Evolutionary conservation across 1,140 invertebrate species (phyloP).

Genomic region (Magallana ariakensis): DNA sequence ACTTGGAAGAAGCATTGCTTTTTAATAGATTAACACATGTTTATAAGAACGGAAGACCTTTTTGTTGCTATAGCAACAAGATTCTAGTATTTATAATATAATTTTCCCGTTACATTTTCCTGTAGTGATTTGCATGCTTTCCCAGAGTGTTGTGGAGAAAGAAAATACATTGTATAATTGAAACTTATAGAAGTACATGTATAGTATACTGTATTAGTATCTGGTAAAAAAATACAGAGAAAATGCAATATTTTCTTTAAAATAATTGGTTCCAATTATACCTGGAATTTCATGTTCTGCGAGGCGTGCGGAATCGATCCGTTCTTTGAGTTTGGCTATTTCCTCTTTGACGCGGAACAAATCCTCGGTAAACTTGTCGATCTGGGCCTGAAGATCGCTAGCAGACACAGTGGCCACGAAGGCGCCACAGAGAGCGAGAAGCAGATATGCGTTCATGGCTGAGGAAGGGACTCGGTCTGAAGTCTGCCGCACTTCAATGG

Average conservation of each 20-base stretch:
- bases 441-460: background rate
- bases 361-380: background rate
- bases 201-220: too few relatives aligned
- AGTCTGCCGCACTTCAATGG: background rate
- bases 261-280: background rate
- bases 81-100: too few relatives aligned
- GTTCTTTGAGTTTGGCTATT: background rate
- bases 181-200: too few relatives aligned
- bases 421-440: slow-evolving; percentile 11
- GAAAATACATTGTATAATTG: too few relatives aligned
- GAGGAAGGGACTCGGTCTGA: background rate
- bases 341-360: background rate
- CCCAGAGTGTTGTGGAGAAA: too few relatives aligned
- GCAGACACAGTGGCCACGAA: background rate
- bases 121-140: too few relatives aligned
- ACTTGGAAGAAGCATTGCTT: too few relatives aligned
- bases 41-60: too few relatives aligned
- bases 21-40: too few relatives aligned
- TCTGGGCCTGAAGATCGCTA: background rate
- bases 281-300: background rate
- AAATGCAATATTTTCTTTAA: too few relatives aligned
- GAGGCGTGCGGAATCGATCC: background rate
- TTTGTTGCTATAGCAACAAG: too few relatives aligned
- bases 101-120: too few relatives aligned
- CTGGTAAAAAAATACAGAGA: background rate